These are phyloP conservation scores for Apomyelois bistriatella DNA, from an alignment of 2,888 invertebrate genomes.

Conservation along the genomic window DNA sequence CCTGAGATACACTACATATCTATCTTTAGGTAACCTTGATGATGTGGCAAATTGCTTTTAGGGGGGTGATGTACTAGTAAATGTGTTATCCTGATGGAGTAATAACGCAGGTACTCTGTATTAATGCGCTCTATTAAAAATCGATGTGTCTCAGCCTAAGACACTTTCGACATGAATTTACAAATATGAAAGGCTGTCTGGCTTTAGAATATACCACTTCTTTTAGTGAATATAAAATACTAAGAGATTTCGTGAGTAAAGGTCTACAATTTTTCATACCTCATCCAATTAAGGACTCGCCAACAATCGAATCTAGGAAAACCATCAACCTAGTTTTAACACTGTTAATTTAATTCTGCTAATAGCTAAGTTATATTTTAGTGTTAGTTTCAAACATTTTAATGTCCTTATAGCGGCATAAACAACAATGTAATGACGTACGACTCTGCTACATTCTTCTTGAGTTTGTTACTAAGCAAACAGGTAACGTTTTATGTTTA, in stretches of 20 bases:
- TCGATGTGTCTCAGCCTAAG: slow-evolving; percentile 33
- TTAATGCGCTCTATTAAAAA: slow-evolving; percentile 59
- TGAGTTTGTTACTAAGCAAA: neutral
- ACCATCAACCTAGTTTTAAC: neutral
- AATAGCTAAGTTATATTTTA: neutral
- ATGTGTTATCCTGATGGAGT: slow-evolving; percentile 58
- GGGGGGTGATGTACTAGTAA: slow-evolving; percentile 48
- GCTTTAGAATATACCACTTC: too few relatives aligned
- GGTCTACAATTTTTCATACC: too few relatives aligned
- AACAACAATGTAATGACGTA: neutral
- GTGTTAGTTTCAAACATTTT: slow-evolving; percentile 1
- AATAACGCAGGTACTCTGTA: slow-evolving; percentile 56
- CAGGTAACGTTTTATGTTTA: neutral
- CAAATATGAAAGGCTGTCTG: neutral
- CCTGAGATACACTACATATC: neutral
- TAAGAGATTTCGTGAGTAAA: too few relatives aligned
- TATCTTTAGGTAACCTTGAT: slow-evolving; percentile 19
- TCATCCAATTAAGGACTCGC: too few relatives aligned
- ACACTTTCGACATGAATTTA: neutral
- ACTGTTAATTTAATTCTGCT: neutral
- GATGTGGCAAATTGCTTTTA: slow-evolving; percentile 57
- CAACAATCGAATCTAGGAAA: too few relatives aligned
- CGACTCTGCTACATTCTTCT: neutral
- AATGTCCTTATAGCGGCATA: neutral
- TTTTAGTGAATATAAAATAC: too few relatives aligned